Evolutionary conservation across 2,797 vertebrate genomes (phyloP).

Genomic region (Sandelia bainsii): DNA sequence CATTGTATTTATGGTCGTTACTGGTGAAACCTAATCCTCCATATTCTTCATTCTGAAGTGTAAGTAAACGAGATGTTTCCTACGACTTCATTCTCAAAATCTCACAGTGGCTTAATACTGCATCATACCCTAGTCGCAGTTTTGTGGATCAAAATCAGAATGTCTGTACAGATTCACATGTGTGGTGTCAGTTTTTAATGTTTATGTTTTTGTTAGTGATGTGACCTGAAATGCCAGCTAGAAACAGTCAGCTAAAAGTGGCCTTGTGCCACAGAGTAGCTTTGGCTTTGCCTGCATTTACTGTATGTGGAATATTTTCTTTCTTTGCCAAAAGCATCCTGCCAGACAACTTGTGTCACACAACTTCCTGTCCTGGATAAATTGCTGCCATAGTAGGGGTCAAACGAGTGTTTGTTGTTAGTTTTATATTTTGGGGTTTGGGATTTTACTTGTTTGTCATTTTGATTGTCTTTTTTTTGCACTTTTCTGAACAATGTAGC

Average conservation of each 20-base stretch:
- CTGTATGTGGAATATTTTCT: slow-evolving; percentile 3
- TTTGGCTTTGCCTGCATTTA: slow-evolving; percentile 3
- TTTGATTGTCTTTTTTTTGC: neutral
- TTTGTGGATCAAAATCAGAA: neutral
- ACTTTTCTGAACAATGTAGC: neutral
- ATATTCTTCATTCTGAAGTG: too few relatives aligned
- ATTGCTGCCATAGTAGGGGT: slow-evolving; percentile 1
- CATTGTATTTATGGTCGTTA: too few relatives aligned
- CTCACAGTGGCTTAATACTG: neutral
- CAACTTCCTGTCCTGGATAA: slow-evolving; percentile 1
- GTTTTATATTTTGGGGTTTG: neutral
- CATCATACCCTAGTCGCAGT: neutral
- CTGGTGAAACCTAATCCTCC: too few relatives aligned
- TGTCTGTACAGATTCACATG: neutral
- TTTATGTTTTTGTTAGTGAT: neutral
- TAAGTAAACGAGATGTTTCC: too few relatives aligned
- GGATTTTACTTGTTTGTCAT: neutral
- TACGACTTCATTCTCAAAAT: too few relatives aligned
- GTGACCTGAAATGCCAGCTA: neutral
- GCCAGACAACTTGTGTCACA: slow-evolving; percentile 20
- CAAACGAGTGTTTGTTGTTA: neutral
- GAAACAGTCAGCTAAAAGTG: slow-evolving; percentile 1
- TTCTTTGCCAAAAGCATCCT: slow-evolving; percentile 26
- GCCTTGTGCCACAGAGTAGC: slow-evolving; percentile 6
- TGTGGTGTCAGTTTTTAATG: neutral